A percentile compares a stretch with the other conserved stretches of the same genome.
Evolutionary conservation across 2,113 vertebrate genomes (phyloP).

Genomic region (Oryctolagus cuniculus): mOryCun1.1 NC_091433.1:192343001-192343500

Average conservation of each 20-base stretch:
- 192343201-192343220: background rate
- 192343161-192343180: background rate
- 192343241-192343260: background rate
- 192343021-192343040: conserved; percentile 25
- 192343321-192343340: background rate
- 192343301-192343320: background rate
- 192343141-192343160: background rate
- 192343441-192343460: background rate
- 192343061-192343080: background rate
- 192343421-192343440: background rate
- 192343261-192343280: background rate
- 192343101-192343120: background rate
- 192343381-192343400: background rate
- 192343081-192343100: background rate
- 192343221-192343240: conserved; percentile 19
- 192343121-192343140: background rate
- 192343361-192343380: fast-evolving
- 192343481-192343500: background rate
- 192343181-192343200: background rate
- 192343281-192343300: background rate
- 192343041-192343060: conserved; percentile 40
- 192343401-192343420: background rate
- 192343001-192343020: background rate
- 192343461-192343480: background rate
- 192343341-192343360: no score